Percentiles rank a stretch among this genome's conserved stretches.
Conservation (phyloP, 2,888 invertebrate genomes). For the Volucella inflata region DNA sequence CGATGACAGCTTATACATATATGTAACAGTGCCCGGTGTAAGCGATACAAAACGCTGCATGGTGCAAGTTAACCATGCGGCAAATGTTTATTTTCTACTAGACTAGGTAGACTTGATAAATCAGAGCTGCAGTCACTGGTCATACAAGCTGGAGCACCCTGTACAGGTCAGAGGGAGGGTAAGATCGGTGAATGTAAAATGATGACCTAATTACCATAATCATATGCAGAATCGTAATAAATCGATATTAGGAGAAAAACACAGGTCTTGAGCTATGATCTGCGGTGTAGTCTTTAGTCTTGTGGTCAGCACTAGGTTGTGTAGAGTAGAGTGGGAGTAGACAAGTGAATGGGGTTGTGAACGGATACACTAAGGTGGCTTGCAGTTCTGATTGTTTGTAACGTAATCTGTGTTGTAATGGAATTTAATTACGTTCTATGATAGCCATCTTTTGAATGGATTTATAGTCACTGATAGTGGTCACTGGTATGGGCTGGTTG, state of each 20-base stretch:
- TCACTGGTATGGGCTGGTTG: too few species aligned
- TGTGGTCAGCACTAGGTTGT: background rate
- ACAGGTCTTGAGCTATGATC: conserved; percentile 54
- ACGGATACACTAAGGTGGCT: conserved; percentile 35
- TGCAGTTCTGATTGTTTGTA: conserved; percentile 29
- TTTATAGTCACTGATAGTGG: conserved; percentile 34
- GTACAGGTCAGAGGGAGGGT: conserved; percentile 20
- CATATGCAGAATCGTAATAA: conserved; percentile 76
- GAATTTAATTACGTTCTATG: conserved; percentile 56
- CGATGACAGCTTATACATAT: conserved; percentile 51
- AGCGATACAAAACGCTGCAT: conserved; percentile 28
- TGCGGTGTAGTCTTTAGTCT: conserved; percentile 2
- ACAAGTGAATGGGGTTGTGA: conserved; percentile 33
- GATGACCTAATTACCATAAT: conserved; percentile 81
- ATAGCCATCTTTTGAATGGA: conserved; percentile 36
- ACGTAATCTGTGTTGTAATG: conserved; percentile 58
- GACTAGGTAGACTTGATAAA: conserved; percentile 57
- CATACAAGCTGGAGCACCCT: conserved; percentile 7
- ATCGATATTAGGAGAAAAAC: conserved; percentile 68
- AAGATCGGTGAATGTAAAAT: conserved; percentile 69
- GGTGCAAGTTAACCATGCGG: conserved; percentile 64
- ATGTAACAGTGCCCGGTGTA: conserved; percentile 51
- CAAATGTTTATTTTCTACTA: conserved; percentile 72
- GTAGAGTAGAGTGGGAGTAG: conserved; percentile 50
- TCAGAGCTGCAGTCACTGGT: conserved; percentile 48